Evolutionary conservation across 2,113 vertebrate species (phyloP).

Genomic region (Sardina pilchardus): DNA sequence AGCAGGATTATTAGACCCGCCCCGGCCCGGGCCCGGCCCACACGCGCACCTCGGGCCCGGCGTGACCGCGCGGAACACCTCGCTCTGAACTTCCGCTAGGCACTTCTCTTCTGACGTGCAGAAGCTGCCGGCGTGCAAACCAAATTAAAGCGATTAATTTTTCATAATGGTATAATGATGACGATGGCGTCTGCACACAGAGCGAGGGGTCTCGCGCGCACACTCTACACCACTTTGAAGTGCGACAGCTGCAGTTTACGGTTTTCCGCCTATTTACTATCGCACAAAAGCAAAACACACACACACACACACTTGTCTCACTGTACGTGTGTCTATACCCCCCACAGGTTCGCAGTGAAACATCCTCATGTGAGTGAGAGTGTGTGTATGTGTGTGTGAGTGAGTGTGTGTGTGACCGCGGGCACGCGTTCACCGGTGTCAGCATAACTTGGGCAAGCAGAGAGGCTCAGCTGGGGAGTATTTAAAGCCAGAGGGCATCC

Average conservation of each 20-base stretch:
- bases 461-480: neutral
- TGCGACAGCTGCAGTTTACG: neutral
- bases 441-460: constrained; percentile 1
- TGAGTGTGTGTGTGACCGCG: neutral
- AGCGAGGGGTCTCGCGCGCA: neutral
- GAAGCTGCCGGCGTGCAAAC: neutral
- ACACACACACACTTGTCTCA: neutral
- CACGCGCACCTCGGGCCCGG: neutral
- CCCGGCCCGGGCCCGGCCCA: neutral
- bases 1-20: neutral
- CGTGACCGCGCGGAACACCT: neutral
- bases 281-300: neutral
- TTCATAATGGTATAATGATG: neutral
- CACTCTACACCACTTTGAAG: neutral
- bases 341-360: neutral
- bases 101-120: neutral
- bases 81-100: neutral
- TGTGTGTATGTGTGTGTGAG: neutral
- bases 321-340: neutral
- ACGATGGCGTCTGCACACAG: neutral
- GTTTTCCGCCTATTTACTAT: neutral
- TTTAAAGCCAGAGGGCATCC: constrained; percentile 18
- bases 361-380: neutral
- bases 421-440: neutral
- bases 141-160: neutral